Evolutionary conservation across 1,140 invertebrate genomes (phyloP).

Genomic region (Penaeus chinensis): DNA sequence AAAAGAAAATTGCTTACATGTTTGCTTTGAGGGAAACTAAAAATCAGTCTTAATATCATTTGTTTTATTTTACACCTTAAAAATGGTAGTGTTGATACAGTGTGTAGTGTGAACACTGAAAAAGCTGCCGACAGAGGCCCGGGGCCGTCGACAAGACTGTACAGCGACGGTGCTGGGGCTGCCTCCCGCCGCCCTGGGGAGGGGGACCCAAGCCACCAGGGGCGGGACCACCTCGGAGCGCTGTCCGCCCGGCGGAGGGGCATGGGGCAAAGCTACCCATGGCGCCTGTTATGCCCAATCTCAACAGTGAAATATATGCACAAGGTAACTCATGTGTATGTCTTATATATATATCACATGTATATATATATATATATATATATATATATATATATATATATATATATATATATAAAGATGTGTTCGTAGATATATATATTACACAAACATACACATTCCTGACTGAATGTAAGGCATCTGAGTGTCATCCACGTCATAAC

Average conservation of each 20-base stretch:
- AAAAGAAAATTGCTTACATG: too few relatives aligned
- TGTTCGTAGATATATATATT: too few relatives aligned
- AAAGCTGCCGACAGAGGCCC: slow-evolving; percentile 48
- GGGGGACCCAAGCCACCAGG: background rate
- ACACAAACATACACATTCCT: too few relatives aligned
- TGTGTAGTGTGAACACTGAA: slow-evolving; percentile 61
- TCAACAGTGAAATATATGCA: too few relatives aligned
- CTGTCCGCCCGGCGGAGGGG: background rate
- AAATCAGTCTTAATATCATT: slow-evolving; percentile 39
- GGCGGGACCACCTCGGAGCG: background rate
- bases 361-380: too few relatives aligned
- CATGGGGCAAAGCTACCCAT: too few relatives aligned
- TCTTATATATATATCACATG: too few relatives aligned
- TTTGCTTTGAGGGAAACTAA: background rate
- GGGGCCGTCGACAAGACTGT: slow-evolving; percentile 52
- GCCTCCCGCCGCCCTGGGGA: slow-evolving; percentile 3
- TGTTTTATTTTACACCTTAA: slow-evolving; percentile 62
- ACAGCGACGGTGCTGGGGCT: slow-evolving; percentile 49
- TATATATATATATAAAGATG: too few relatives aligned
- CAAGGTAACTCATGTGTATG: too few relatives aligned
- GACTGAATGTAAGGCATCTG: too few relatives aligned
- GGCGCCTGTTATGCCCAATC: too few relatives aligned
- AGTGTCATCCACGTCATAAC: background rate
- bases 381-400: too few relatives aligned
- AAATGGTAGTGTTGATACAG: slow-evolving; percentile 62